phyloP scores from a whole-genome alignment of 2,888 invertebrate species.

The Adelognathus sp. region DNA sequence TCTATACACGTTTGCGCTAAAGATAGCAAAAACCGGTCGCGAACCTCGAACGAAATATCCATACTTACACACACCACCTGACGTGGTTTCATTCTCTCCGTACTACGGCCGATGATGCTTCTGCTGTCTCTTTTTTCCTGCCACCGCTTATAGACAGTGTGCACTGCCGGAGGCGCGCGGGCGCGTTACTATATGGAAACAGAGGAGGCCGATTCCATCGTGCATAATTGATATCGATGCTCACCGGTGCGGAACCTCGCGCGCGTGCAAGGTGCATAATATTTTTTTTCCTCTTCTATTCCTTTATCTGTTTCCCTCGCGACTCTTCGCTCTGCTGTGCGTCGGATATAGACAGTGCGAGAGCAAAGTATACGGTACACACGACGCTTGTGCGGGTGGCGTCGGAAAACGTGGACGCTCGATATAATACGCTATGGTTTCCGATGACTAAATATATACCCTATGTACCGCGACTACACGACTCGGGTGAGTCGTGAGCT shows the following conservation, averaged over 20 bases:
- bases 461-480: constrained; percentile 5
- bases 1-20: constrained; percentile 68
- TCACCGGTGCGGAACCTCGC: constrained; percentile 62
- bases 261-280: constrained; percentile 54
- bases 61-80: constrained; percentile 41
- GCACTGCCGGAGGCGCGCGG: background rate
- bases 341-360: background rate
- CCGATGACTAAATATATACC: constrained; percentile 45
- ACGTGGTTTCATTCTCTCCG: constrained; percentile 44
- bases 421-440: constrained; percentile 13
- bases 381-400: constrained; percentile 23
- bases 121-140: background rate
- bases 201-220: constrained; percentile 47
- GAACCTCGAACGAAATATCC: constrained; percentile 38
- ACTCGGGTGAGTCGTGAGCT: constrained; percentile 17
- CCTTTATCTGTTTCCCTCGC: constrained; percentile 27
- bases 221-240: constrained; percentile 71
- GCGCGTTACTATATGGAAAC: constrained; percentile 16
- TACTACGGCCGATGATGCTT: background rate
- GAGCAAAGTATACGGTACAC: constrained; percentile 32
- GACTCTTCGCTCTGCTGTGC: constrained; percentile 15
- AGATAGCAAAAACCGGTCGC: constrained; percentile 63
- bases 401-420: constrained; percentile 17
- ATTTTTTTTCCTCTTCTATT: constrained; percentile 38
- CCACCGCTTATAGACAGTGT: background rate